Evolutionary conservation across 2,113 vertebrate species (phyloP), one percentile per base, ranked within the genome.

Genomic region (Gobio gobio): DNA sequence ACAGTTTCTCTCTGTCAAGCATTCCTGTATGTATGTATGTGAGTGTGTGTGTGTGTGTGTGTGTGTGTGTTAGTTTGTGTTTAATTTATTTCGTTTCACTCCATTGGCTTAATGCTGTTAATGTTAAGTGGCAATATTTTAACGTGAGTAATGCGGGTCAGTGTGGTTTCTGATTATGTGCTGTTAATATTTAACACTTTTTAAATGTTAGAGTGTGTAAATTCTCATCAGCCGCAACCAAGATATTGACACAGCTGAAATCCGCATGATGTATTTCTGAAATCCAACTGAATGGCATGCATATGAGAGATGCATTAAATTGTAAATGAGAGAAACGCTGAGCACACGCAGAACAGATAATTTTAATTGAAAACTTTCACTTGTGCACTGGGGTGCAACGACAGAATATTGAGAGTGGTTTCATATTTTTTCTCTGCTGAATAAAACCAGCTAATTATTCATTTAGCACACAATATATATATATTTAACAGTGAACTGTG

Each of bases 281-380:
- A 75, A 76, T 51, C 22, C 78, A 13, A 16, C 47, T 75, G 72
- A 91, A 77, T 84, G 88, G 85, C 78, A 86, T 88, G 73, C 72
- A 54, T 64, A 72, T 29, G 26, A 81, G 78, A 51, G 49, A 70
- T 68, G 45, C 79, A 90, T 82, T 84, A 88, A 86, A 68, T 80
- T 89, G 63, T 66, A 82, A 82, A 82, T 82, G 61, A 68, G 61
- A 68, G 26, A 68, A 82, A 66, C 10, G 45, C 45, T 16, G 74
- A 76, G 83, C 45, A 87, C 83, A 87, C 84, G 83, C 88, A 80
- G 29, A 58, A 68, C 75, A 12, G 83, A 92, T 91, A 88, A 90
- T 90, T 92, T 88, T 83, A 94, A 92, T 92, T 92, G 88, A 87
- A 92, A 87, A 91, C 77, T 89, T 90, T 90, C 79, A 88, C 89